phyloP scores from a whole-genome alignment of 2,888 invertebrate species.

The Anthophora plumipes region DNA sequence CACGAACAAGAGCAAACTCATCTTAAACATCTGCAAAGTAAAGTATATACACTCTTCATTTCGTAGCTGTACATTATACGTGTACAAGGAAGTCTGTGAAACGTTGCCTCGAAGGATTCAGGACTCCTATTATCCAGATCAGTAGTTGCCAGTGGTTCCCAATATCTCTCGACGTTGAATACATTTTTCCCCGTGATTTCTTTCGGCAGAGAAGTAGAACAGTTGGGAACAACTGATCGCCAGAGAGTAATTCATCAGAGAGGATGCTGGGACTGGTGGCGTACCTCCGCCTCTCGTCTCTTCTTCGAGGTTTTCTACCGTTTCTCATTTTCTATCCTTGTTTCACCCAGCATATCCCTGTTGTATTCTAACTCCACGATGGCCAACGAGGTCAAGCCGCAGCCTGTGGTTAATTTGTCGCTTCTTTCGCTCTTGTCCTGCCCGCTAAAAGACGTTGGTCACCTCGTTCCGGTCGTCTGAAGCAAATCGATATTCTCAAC shows the following conservation, averaged over 20 bases:
- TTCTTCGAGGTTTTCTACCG: conserved; percentile 67
- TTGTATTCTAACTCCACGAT: conserved; percentile 74
- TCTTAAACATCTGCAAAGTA: neutral
- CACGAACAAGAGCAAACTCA: too few species aligned
- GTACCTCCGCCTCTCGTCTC: conserved; percentile 67
- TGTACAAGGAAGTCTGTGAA: conserved; percentile 8
- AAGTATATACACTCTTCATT: neutral
- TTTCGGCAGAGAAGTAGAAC: conserved; percentile 39
- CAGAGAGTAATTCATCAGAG: conserved; percentile 77
- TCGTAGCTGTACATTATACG: conserved; percentile 9
- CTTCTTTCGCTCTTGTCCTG: conserved; percentile 73
- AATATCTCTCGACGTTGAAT: neutral
- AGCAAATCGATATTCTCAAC: conserved; percentile 31
- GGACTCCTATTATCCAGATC: conserved; percentile 51
- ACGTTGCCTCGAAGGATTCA: conserved; percentile 30
- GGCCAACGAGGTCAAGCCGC: conserved; percentile 79
- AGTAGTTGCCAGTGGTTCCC: conserved; percentile 58
- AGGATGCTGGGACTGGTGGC: conserved; percentile 82
- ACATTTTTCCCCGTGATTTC: neutral
- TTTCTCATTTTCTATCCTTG: conserved; percentile 66
- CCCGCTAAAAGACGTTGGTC: conserved; percentile 63
- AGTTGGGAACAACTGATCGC: conserved; percentile 78
- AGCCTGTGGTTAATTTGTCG: conserved; percentile 77
- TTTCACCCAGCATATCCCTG: conserved; percentile 56
- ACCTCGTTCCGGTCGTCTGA: conserved; percentile 22